A percentile compares a stretch with the other conserved stretches of the same genome.
phyloP scores from a whole-genome alignment of 2,797 vertebrate species.

The Onychomys arenicola region DNA sequence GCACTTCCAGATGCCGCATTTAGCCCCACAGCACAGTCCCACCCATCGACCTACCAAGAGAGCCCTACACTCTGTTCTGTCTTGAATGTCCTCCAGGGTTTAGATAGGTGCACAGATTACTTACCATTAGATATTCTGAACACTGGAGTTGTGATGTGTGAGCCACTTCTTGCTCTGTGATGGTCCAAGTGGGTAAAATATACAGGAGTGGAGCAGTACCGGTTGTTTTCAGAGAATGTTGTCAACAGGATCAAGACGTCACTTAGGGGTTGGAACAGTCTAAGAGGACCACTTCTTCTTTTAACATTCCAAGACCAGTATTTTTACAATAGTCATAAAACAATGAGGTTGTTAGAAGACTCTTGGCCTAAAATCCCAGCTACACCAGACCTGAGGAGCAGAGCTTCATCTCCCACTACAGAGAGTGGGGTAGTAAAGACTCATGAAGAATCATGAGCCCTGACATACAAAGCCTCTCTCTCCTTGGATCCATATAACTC shows the following conservation, averaged over 20 bases:
- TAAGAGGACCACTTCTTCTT: neutral
- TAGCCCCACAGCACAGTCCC: neutral
- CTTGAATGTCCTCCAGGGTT: neutral
- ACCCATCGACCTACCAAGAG: neutral
- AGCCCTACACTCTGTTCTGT: neutral
- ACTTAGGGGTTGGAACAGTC: neutral
- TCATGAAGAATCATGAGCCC: neutral
- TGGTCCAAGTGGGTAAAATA: neutral
- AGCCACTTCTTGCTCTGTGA: conserved; percentile 25
- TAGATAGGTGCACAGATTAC: neutral
- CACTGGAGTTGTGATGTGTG: neutral
- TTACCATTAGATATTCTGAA: neutral
- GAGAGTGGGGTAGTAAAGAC: neutral
- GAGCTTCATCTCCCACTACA: neutral
- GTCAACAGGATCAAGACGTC: neutral
- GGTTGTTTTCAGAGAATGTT: neutral
- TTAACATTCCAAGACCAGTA: neutral
- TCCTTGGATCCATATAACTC: neutral
- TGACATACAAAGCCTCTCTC: neutral
- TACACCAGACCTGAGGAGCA: neutral
- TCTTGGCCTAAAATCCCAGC: neutral
- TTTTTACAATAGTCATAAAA: neutral
- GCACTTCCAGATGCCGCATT: neutral
- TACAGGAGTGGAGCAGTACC: neutral
- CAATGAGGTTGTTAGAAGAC: neutral